A percentile compares a stretch with the other conserved stretches of the same genome.
Conservation (phyloP, 2,113 vertebrate genomes). For the Scatophagus argus region DNA sequence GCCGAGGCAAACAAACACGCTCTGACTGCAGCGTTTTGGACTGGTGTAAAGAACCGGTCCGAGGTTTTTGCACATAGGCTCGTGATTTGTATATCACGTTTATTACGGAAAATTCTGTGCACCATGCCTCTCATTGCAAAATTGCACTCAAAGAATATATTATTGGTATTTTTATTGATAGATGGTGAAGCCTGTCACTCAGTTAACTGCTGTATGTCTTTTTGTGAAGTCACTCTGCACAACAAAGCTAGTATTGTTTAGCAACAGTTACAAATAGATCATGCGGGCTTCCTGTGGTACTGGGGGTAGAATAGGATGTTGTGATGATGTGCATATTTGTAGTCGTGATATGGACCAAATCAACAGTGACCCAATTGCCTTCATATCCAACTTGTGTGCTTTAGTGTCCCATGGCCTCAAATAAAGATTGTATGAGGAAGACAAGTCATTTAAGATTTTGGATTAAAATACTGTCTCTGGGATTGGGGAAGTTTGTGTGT, state of each 20-base stretch:
- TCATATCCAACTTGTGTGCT: constrained; percentile 49
- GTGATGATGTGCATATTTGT: constrained; percentile 37
- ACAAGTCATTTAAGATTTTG: constrained; percentile 23
- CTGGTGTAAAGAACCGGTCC: constrained; percentile 15
- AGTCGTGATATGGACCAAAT: constrained; percentile 18
- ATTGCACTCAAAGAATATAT: background rate
- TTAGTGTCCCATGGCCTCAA: constrained; percentile 57
- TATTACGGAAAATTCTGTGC: background rate
- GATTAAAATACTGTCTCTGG: constrained; percentile 47
- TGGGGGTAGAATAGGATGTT: constrained; percentile 33
- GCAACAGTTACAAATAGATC: background rate
- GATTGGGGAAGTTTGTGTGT: constrained; percentile 25
- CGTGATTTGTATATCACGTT: background rate
- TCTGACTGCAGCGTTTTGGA: constrained; percentile 77
- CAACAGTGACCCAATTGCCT: constrained; percentile 61
- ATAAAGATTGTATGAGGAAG: constrained; percentile 36
- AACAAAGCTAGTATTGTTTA: constrained; percentile 24
- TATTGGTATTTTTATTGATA: constrained; percentile 27
- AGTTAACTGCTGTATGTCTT: background rate
- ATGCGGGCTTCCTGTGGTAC: constrained; percentile 13
- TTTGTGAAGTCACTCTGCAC: constrained; percentile 11
- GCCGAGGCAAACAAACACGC: constrained; percentile 78
- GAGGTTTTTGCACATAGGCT: constrained; percentile 1
- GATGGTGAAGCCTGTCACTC: background rate
- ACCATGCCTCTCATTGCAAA: constrained; percentile 2